Evolutionary conservation across 2,797 vertebrate genomes (phyloP).

Genomic region (Sebastiscus tertius): DNA sequence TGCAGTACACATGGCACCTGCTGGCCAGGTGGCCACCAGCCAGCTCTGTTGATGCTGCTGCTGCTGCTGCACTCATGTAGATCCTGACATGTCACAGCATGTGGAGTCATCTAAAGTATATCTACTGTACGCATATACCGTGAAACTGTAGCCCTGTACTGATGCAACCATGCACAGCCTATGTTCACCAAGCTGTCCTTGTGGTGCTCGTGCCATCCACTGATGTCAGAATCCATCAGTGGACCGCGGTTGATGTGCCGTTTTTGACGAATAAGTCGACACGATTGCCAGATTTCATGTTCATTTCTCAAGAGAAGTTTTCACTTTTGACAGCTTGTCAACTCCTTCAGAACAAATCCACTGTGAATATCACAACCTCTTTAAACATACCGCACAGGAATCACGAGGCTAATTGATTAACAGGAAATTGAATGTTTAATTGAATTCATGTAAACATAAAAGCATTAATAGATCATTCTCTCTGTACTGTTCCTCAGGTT

Average conservation of each 20-base stretch:
- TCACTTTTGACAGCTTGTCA: not conserved
- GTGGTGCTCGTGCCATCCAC: not conserved
- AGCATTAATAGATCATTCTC: not conserved
- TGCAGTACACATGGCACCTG: not conserved
- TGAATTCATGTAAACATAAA: not conserved
- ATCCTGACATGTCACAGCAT: not conserved
- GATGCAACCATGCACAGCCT: not conserved
- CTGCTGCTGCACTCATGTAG: not conserved
- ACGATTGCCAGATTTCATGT: not conserved
- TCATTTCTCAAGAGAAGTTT: not conserved
- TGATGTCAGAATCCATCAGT: slow-evolving; percentile 1
- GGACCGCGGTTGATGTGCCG: not conserved
- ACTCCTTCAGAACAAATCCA: not conserved
- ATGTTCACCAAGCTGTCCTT: not conserved
- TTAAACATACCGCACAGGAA: not conserved
- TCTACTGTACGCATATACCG: not conserved
- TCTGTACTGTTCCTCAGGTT: slow-evolving; percentile 72
- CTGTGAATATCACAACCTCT: not conserved
- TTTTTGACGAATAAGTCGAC: not conserved
- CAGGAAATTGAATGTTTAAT: not conserved
- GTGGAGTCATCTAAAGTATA: not conserved
- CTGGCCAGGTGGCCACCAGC: not conserved
- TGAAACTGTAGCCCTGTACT: not conserved
- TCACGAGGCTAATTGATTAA: not conserved
- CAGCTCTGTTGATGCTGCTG: not conserved